phyloP scores from a whole-genome alignment of 1,140 invertebrate genomes.

The Centruroides sculpturatus region DNA sequence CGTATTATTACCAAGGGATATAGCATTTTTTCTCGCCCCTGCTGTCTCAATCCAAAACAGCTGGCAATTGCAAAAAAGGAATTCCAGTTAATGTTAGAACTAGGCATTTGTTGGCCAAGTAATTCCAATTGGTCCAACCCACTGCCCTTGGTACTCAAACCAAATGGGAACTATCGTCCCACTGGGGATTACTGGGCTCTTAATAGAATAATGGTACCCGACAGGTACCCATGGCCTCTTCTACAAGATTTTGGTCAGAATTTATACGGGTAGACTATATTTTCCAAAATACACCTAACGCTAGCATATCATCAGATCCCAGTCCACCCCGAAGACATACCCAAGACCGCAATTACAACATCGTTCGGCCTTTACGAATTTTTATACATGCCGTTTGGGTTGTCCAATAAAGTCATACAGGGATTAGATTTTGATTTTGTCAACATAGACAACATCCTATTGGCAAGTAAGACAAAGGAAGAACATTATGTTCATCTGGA shows the following conservation, averaged over 20 bases:
- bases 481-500: conserved; percentile 20
- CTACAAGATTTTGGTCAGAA: conserved; percentile 9
- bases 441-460: conserved; percentile 11
- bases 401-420: conserved; percentile 6
- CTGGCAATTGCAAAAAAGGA: conserved; percentile 1
- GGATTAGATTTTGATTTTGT: background rate
- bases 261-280: background rate
- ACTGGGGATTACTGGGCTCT: conserved; percentile 8
- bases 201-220: conserved; percentile 4
- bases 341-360: conserved; percentile 6
- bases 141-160: conserved; percentile 18
- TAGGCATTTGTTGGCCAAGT: too few relatives aligned
- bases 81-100: background rate
- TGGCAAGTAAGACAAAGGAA: background rate
- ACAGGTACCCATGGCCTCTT: conserved; percentile 13
- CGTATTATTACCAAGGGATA: conserved; percentile 3
- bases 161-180: conserved; percentile 3
- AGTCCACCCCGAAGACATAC: conserved; percentile 3
- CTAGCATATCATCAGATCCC: conserved; percentile 9
- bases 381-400: conserved; percentile 10
- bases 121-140: too few relatives aligned
- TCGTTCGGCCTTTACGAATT: conserved; percentile 14
- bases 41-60: conserved; percentile 3
- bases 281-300: conserved; percentile 5
- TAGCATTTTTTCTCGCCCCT: background rate